Percentiles rank a stretch among this genome's conserved stretches.
These are phyloP conservation scores for Notocelia uddmanniana DNA, from an alignment of 2,888 invertebrate species.

Conservation along the genomic window DNA sequence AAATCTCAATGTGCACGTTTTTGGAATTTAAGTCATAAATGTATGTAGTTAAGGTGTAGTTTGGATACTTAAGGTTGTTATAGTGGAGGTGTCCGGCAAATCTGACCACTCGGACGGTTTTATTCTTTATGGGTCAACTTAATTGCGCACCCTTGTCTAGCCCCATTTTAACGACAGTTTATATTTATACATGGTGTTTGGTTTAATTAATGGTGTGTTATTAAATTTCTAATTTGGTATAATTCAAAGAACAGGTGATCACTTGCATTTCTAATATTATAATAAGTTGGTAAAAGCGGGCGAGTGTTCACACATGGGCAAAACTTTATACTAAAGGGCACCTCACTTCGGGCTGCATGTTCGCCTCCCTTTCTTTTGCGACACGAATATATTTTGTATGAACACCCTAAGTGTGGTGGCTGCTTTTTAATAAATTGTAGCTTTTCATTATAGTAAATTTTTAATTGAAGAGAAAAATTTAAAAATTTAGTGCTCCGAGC, in stretches of 20 bases:
- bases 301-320: too few relatives aligned
- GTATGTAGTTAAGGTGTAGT: neutral
- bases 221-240: neutral
- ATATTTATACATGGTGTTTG: constrained; percentile 70
- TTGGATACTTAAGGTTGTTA: neutral
- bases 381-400: too few relatives aligned
- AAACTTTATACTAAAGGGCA: too few relatives aligned
- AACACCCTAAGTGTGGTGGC: too few relatives aligned
- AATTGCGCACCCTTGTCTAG: constrained; percentile 83
- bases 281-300: too few relatives aligned
- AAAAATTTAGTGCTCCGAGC: too few relatives aligned
- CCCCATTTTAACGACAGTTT: constrained; percentile 81
- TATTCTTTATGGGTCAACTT: constrained; percentile 80
- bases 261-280: neutral
- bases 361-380: too few relatives aligned
- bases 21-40: constrained; percentile 14
- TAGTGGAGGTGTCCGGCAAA: constrained; percentile 39
- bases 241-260: neutral
- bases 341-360: too few relatives aligned
- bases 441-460: too few relatives aligned
- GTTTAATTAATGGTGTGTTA: constrained; percentile 3
- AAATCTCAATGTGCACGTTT: neutral
- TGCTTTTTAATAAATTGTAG: too few relatives aligned
- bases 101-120: constrained; percentile 64
- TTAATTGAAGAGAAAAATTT: too few relatives aligned